Evolutionary conservation across 2,888 invertebrate genomes (phyloP), one percentile per base, ranked within the genome.

Genomic region (Rhagonycha fulva): DNA sequence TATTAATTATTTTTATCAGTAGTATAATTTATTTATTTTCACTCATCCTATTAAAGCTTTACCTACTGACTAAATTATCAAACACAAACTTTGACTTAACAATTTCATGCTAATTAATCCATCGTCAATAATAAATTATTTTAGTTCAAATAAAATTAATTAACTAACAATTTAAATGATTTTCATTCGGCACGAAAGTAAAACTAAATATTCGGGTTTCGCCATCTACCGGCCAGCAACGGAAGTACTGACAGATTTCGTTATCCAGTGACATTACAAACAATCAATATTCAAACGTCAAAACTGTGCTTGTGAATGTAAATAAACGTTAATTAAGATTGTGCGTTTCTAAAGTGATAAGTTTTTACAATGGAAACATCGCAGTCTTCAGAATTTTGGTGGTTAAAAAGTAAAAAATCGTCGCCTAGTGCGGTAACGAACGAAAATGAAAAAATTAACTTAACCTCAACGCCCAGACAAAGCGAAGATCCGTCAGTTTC

Each of bases 371-470:
- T 86, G 86, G 86, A 86, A 82, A 84, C 85, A 71, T 83, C 83
- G 70, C 78, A 81, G 26, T 66, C 81, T 23, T 71, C 83, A 9
- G 82, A 80, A 68, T 84, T 85, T 71, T 87, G 87, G 87, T 87
- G 87, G 87, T 75, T 87, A 76, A 87, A 87, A 81, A 82, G 81
- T 60, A 80, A 82, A 23, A 80, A 82, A 77, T 67, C 79, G 2
- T 32, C 77, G 23, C 60, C 14, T 4, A 79, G 82, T 63, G 30
- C 62, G 14, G 73, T 78, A 63, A 77, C 76, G 62, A 75, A 80
- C 68, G 83, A 83, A 63, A 79, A 80, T 62, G 78, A 68, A 14
- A 76, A 62, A 62, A 19, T 9, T 19, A 70, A 76, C 63, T 47
- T 72, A 76, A 77, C 75, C 76, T 74, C 73, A 62, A 71, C 72